Evolutionary conservation across 2,113 vertebrate genomes (phyloP).

Genomic region (Silurus asotus): DNA sequence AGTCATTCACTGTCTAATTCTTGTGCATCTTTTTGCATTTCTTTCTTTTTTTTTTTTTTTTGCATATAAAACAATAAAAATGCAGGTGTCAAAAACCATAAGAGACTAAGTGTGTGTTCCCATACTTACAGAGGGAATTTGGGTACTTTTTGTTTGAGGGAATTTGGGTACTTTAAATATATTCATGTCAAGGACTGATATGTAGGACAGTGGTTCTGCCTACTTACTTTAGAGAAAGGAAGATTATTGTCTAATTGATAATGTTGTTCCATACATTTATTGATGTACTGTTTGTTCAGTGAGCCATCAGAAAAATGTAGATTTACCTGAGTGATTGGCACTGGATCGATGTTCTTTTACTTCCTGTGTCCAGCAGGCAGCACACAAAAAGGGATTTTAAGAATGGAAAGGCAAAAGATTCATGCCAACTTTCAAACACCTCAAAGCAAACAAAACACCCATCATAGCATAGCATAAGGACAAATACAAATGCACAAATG

Average conservation of each 20-base stretch:
- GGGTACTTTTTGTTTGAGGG: too few relatives aligned
- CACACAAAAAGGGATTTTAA: constrained; percentile 40
- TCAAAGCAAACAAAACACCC: not conserved
- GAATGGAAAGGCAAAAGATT: not conserved
- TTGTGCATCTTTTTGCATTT: too few relatives aligned
- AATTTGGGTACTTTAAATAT: too few relatives aligned
- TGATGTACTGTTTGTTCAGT: constrained; percentile 1
- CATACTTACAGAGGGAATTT: too few relatives aligned
- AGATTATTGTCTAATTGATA: constrained; percentile 37
- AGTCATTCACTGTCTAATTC: too few relatives aligned
- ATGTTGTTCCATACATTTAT: constrained; percentile 8
- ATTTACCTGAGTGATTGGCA: constrained; percentile 26
- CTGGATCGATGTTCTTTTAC: constrained; percentile 10
- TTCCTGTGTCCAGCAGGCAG: constrained; percentile 24
- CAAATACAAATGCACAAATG: not conserved
- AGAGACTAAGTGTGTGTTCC: too few relatives aligned
- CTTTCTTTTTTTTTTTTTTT: too few relatives aligned
- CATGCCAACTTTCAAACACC: not conserved
- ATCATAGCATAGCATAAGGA: not conserved
- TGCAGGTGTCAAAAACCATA: too few relatives aligned
- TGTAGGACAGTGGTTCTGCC: constrained; percentile 13
- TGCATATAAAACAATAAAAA: too few relatives aligned
- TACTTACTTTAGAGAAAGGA: constrained; percentile 25
- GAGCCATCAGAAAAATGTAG: not conserved
- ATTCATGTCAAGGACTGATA: not conserved